These are phyloP conservation scores for Cyaniris semiargus DNA, from an alignment of 2,888 invertebrate genomes.

Conservation along the genomic window DNA sequence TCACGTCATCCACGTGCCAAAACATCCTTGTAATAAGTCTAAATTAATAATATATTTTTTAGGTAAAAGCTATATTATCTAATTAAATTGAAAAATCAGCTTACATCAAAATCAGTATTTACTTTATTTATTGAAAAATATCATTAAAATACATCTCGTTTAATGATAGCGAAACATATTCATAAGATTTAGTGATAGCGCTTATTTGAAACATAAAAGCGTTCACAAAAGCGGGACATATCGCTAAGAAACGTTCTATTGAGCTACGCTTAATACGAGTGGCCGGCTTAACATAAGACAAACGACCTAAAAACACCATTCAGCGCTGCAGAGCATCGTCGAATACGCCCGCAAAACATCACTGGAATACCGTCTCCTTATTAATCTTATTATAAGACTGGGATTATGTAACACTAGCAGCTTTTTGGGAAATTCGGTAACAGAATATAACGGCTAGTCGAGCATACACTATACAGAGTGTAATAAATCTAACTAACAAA, in stretches of 20 bases:
- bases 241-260: slow-evolving; percentile 39
- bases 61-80: too few species aligned
- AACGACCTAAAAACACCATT: slow-evolving; percentile 44
- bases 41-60: too few species aligned
- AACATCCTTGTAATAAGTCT: too few species aligned
- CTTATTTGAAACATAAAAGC: slow-evolving; percentile 25
- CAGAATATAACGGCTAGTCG: not conserved
- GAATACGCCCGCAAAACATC: slow-evolving; percentile 33
- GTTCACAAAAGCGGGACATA: slow-evolving; percentile 32
- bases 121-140: too few species aligned
- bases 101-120: too few species aligned
- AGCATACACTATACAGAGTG: not conserved
- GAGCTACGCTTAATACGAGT: slow-evolving; percentile 44
- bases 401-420: not conserved
- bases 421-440: not conserved
- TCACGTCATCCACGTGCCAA: too few species aligned
- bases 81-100: too few species aligned
- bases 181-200: not conserved
- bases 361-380: slow-evolving; percentile 27
- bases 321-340: slow-evolving; percentile 34
- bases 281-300: slow-evolving; percentile 44
- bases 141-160: not conserved
- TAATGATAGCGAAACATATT: not conserved
- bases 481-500: not conserved
- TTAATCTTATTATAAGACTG: slow-evolving; percentile 6